Evolutionary conservation across 2,888 invertebrate species (phyloP), one percentile per base, ranked within the genome.

Genomic region (Polydrusus pterygomalis): DNA sequence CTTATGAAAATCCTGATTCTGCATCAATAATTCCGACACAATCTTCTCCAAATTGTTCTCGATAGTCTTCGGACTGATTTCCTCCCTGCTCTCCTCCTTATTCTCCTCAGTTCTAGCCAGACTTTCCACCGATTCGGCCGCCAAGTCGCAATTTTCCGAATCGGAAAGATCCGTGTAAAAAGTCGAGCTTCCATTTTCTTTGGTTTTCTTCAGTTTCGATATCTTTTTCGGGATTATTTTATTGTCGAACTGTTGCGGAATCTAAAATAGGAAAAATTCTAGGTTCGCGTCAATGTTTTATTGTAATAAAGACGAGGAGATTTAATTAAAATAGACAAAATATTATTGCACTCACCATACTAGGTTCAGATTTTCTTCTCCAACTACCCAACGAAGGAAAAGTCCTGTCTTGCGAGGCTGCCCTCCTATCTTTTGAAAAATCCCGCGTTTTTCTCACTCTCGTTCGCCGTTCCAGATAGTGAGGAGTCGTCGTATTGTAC

Each of bases 401-500:
- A 86, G 83, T 84, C 7, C 89, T 88, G 79, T 91, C 91, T 30
- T 87, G 87, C 6, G 87, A 87, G 2, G 86, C 83, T 1, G 87
- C 84, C 54, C 87, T 80, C 67, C 86, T 79, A 10, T 75, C 74
- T 45, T 70, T 73, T 34, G 82, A 77, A 68, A 86, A 87, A 82
- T 90, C 91, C 70, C 91, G 89, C 1, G 88, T 87, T 84, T 91
- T 92, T 82, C 92, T 90, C 9, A 92, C 86, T 79, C 92, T 89
- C 11, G 95, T 95, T 34, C 97, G 90, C 80, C 95, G 93, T 85
- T 97, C 97, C 75, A 97, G 89, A 87, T 97, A 97, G 81, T 97
- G 96, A 0, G 97, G 97, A 0, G 96, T 96, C 34, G 95, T 94
- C 30, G 95, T 94, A 69, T 94, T 90, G 82, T 94, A 94, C 81